Base-by-base conservation (phyloP, 2,797 vertebrate species). In the Myiothlypis coronata region DNA sequence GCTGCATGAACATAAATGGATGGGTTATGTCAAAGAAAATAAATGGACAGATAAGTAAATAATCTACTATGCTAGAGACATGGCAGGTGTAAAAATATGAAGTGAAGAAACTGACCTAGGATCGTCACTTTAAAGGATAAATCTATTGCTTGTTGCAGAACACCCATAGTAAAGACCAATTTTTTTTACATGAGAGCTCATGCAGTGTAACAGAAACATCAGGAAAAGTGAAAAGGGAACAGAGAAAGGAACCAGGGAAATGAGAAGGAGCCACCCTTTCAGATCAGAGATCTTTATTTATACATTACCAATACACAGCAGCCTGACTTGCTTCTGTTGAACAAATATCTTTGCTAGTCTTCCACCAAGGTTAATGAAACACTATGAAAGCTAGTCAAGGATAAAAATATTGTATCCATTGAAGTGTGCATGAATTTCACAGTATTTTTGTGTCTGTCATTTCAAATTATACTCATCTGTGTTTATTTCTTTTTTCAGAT, bases 361-460 rank as follows among this genome's bases (percentile, higher is more conserved):
- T 92, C 72, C 23, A 52, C n/a, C 69, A 78, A 89, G 87, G 82
- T 91, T 92, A 96, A 94, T 89, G 91, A 94, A 94, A 96, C 57
- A 87, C 86, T 83, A 83, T 32, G 47, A 75, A 95, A 93, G 57
- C 60, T 87, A 94, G 70, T 87, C 84, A 93, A 94, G 91, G 84
- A 89, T 92, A 94, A 94, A 94, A 95, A 91, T 46, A 49, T 74
- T 85, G 35, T 86, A 69, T 72, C 82, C 72, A 69, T 81, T 93
- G 78, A 86, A 92, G 76, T 91, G 82, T 87, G 55, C 50, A 72
- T 56, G 71, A 82, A 85, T 96, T 93, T 92, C 92, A 93, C 82
- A 91, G 76, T 94, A 63, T 81, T 96, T 96, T 91, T 91, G 67
- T 92, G 26, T 87, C 82, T 95, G 90, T 95, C 95, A 86, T 67